These are phyloP conservation scores for Eudemis profundana DNA, from an alignment of 2,888 invertebrate species.

Conservation along the genomic window DNA sequence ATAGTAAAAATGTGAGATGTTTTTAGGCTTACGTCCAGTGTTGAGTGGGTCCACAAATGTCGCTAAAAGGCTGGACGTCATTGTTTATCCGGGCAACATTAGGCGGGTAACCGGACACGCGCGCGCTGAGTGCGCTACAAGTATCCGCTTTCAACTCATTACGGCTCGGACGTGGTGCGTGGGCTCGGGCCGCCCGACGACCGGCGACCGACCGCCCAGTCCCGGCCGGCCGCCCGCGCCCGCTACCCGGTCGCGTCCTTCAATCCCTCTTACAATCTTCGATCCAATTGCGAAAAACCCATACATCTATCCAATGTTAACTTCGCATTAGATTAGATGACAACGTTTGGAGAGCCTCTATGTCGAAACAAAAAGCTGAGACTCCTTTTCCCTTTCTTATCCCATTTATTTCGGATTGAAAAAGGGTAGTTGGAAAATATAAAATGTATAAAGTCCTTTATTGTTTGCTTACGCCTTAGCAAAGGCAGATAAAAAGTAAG, in stretches of 20 bases:
- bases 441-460: conserved; percentile 28
- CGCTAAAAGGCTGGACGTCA: conserved; percentile 85
- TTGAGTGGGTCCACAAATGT: conserved; percentile 85
- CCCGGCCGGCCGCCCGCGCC: conserved; percentile 57
- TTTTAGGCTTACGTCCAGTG: conserved; percentile 83
- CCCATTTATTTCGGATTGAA: conserved; percentile 27
- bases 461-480: conserved; percentile 17
- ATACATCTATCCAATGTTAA: conserved; percentile 76
- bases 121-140: conserved; percentile 85
- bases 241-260: conserved; percentile 74
- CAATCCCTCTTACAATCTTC: conserved; percentile 83
- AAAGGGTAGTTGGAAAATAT: conserved; percentile 19
- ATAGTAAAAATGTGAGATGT: conserved; percentile 79
- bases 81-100: conserved; percentile 85
- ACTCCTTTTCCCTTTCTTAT: conserved; percentile 30
- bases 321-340: conserved; percentile 73
- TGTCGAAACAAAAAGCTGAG: conserved; percentile 32
- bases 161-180: conserved; percentile 84
- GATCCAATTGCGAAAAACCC: conserved; percentile 81
- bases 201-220: conserved; percentile 41
- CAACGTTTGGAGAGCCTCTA: conserved; percentile 47
- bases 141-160: conserved; percentile 86
- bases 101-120: conserved; percentile 86
- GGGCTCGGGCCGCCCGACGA: conserved; percentile 60
- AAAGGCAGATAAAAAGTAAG: conserved; percentile 37